Base-by-base conservation (phyloP, 2,797 vertebrate species). In the Ispidina lecontei region DNA sequence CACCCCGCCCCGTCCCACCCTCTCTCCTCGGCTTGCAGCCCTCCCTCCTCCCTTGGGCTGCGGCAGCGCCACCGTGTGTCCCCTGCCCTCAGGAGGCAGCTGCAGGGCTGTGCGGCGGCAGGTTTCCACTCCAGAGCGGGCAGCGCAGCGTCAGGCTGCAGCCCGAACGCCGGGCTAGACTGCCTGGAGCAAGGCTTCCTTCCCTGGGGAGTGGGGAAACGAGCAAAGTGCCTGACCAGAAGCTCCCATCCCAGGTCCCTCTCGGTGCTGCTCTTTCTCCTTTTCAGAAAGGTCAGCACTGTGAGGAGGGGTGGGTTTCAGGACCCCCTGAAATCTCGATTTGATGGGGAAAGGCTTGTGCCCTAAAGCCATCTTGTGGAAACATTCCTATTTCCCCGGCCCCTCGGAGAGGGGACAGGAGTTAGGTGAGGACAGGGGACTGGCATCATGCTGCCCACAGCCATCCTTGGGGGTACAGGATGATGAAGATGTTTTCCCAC, bases 11-110 rank as follows among this genome's bases (percentile, higher is more conserved):
- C 35, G 4, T 0, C 25, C 51, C 69, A 12, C 37, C 49, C 20
- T 35, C 51, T 54, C 28, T 10, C 28, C 17, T 4, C 4, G 28
- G 28, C 28, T 28, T 10, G 16, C 14, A 29, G 49, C 51, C 51
- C 51, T 29, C 9, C 29, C 18, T 19, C 10, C 46, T 39, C 13
- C 37, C 37, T 39, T 39, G 5, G 8, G 52, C 10, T 2, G 47
- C 12, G 6, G 20, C 3, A 2, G n/a, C 8, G 25, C 16, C 19
- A n/a, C 3, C 2, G 1, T 3, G 6, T 8, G 8, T 3, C 3
- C 15, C 21, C 14, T 9, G 62, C 31, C 15, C 6, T 10, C 35
- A 5, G 35, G 19, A 2, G 16, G 2, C 23, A 3, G 35, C 19
- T 4, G 2, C 14, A 14, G 37, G 37, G 37, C 13, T 39, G 37